These are phyloP conservation scores for Rhipidura dahli DNA, from an alignment of 2,113 vertebrate genomes.

Conservation along the genomic window DNA sequence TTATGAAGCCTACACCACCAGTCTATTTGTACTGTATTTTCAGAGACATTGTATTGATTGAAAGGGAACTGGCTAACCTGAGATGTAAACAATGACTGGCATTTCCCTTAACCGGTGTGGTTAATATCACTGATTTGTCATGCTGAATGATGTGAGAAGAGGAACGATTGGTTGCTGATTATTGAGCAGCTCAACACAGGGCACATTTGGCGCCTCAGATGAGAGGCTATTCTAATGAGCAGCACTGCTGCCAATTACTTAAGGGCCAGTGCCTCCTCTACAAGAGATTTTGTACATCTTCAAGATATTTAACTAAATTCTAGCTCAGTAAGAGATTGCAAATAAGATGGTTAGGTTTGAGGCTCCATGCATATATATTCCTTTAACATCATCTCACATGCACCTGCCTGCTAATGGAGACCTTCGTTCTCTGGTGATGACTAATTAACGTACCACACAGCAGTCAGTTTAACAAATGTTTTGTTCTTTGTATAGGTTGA, in stretches of 20 bases:
- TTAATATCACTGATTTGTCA: slow-evolving; percentile 77
- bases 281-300: slow-evolving; percentile 61
- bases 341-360: slow-evolving; percentile 59
- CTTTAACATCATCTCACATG: neutral
- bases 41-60: slow-evolving; percentile 61
- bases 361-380: slow-evolving; percentile 5
- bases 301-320: slow-evolving; percentile 70
- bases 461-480: slow-evolving; percentile 59
- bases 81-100: slow-evolving; percentile 71
- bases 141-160: slow-evolving; percentile 66
- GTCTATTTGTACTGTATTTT: slow-evolving; percentile 32
- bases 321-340: slow-evolving; percentile 32
- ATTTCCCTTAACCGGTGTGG: slow-evolving; percentile 72
- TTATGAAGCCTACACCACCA: neutral
- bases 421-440: slow-evolving; percentile 58
- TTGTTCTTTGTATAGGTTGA: neutral
- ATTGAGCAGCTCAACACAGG: slow-evolving; percentile 71
- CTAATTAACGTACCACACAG: slow-evolving; percentile 59
- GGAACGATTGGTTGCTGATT: slow-evolving; percentile 73
- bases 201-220: slow-evolving; percentile 71
- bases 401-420: slow-evolving; percentile 43
- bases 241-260: slow-evolving; percentile 71
- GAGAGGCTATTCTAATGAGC: slow-evolving; percentile 74
- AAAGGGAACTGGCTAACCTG: slow-evolving; percentile 66
- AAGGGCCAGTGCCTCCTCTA: slow-evolving; percentile 43